A percentile compares a stretch with the other conserved stretches of the same genome.
These are phyloP conservation scores for cat (Felis catus) DNA, from an alignment of 2,113 vertebrate species.

Conservation along the genomic window F.catus_Fca126_mat1.0 CM031417.1:118322501-118323000, in stretches of 20 bases:
- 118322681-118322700: slow-evolving; percentile 40
- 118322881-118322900: background rate
- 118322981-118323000: background rate
- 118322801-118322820: background rate
- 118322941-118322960: background rate
- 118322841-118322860: background rate
- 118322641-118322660: slow-evolving; percentile 44
- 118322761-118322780: background rate
- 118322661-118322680: background rate
- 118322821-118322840: background rate
- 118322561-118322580: background rate
- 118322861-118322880: background rate
- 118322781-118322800: background rate
- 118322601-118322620: background rate
- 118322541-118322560: background rate
- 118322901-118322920: background rate
- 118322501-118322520: background rate
- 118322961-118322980: background rate
- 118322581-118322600: background rate
- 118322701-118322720: background rate
- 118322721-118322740: background rate
- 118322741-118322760: background rate
- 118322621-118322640: background rate
- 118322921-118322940: background rate
- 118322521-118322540: slow-evolving; percentile 9